Evolutionary conservation across 2,113 vertebrate species (phyloP).

Genomic region (Pao palembangensis): DNA sequence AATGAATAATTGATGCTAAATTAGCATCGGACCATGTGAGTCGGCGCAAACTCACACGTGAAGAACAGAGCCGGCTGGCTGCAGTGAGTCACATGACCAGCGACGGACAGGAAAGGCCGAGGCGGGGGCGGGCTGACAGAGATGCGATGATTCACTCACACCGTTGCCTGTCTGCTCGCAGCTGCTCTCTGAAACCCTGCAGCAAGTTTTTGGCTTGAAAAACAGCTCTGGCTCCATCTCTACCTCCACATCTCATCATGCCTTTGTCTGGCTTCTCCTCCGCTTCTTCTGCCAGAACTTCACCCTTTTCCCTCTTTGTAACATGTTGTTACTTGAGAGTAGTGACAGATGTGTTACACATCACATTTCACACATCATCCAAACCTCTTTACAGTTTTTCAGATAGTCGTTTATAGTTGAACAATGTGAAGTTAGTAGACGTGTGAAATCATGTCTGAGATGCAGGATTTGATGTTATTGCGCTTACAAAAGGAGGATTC

Average conservation of each 20-base stretch:
- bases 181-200: neutral
- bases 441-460: too few species aligned
- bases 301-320: too few species aligned
- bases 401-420: too few species aligned
- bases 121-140: neutral
- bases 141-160: neutral
- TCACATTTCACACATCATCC: too few species aligned
- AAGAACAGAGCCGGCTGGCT: neutral
- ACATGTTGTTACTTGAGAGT: too few species aligned
- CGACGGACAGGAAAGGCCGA: neutral
- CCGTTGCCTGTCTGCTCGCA: neutral
- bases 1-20: neutral
- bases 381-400: too few species aligned
- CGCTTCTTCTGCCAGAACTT: too few species aligned
- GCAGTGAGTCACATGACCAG: neutral
- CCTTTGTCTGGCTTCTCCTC: neutral
- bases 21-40: too few species aligned
- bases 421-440: too few species aligned
- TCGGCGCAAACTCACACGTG: neutral
- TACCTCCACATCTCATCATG: neutral
- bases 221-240: neutral
- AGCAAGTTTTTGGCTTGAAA: neutral
- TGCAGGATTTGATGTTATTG: too few species aligned
- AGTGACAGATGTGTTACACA: too few species aligned
- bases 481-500: neutral